These are phyloP conservation scores for Sciurus vulgaris DNA, from an alignment of 2,797 vertebrate genomes.

Conservation along the genomic window DNA sequence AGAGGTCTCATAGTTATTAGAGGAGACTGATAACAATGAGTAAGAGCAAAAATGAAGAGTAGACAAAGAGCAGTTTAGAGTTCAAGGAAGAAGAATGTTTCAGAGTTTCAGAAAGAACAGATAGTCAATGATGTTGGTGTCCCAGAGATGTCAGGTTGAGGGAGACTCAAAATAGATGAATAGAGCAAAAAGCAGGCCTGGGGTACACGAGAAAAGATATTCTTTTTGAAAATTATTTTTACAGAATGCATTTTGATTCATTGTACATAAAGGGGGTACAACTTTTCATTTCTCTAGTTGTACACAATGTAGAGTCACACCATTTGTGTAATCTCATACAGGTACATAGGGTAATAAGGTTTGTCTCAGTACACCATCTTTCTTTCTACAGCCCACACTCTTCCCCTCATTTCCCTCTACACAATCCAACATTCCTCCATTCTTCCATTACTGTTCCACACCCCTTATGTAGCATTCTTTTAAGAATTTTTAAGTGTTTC, in stretches of 20 bases:
- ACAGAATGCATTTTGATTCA: too few relatives aligned
- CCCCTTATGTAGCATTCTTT: background rate
- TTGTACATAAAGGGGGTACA: too few relatives aligned
- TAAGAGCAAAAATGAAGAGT: background rate
- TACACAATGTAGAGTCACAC: too few relatives aligned
- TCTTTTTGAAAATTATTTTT: background rate
- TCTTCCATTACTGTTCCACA: too few relatives aligned
- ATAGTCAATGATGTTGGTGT: background rate
- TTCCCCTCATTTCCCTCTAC: too few relatives aligned
- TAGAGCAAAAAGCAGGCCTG: too few relatives aligned
- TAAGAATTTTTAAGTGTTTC: background rate
- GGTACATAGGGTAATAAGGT: too few relatives aligned
- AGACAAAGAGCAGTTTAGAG: background rate
- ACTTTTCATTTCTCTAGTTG: too few relatives aligned
- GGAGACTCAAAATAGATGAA: background rate
- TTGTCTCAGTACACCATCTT: too few relatives aligned
- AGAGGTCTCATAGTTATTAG: background rate
- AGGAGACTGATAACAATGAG: conserved; percentile 9
- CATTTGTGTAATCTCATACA: too few relatives aligned
- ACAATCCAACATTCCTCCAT: too few relatives aligned
- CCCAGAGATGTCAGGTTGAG: conserved; percentile 6
- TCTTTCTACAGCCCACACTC: too few relatives aligned
- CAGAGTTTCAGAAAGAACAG: conserved; percentile 55
- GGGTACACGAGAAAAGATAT: background rate
- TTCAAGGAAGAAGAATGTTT: conserved; percentile 28